Evolutionary conservation across 2,888 invertebrate genomes (phyloP).

Genomic region (Tiphia femorata): DNA sequence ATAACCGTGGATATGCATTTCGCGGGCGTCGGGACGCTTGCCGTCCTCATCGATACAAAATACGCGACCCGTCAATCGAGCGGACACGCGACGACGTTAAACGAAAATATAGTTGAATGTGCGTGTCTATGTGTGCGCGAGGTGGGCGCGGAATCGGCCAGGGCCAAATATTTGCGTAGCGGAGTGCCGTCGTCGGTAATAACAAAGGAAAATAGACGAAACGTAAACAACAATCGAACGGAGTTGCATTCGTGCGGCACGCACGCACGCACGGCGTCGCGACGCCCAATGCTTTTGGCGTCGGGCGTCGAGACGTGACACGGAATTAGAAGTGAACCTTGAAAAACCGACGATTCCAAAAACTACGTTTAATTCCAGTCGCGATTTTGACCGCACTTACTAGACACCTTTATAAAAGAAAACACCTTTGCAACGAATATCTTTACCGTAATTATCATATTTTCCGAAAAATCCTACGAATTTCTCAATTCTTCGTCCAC

Average conservation of each 20-base stretch:
- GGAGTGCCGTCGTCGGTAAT: conserved; percentile 45
- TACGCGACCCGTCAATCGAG: conserved; percentile 34
- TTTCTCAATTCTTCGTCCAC: too few relatives aligned
- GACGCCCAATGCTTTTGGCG: neutral
- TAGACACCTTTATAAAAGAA: too few relatives aligned
- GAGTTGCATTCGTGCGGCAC: neutral
- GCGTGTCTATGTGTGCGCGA: too few relatives aligned
- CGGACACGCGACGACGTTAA: conserved; percentile 27
- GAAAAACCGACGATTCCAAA: too few relatives aligned
- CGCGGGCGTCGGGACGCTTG: neutral
- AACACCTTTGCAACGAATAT: too few relatives aligned
- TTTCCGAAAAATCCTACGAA: too few relatives aligned
- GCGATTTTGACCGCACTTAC: too few relatives aligned
- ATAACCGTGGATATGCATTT: neutral
- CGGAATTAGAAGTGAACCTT: too few relatives aligned
- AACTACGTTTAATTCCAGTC: too few relatives aligned
- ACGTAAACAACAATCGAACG: neutral
- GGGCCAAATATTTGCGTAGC: conserved; percentile 43
- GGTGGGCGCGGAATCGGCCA: neutral
- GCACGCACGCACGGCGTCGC: neutral
- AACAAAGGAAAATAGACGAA: conserved; percentile 48
- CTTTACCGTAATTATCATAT: too few relatives aligned
- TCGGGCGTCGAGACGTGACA: neutral
- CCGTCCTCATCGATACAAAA: conserved; percentile 3
- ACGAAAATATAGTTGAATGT: conserved; percentile 36